phyloP scores from a whole-genome alignment of 2,113 vertebrate species.

The Tyrannus savana region DNA sequence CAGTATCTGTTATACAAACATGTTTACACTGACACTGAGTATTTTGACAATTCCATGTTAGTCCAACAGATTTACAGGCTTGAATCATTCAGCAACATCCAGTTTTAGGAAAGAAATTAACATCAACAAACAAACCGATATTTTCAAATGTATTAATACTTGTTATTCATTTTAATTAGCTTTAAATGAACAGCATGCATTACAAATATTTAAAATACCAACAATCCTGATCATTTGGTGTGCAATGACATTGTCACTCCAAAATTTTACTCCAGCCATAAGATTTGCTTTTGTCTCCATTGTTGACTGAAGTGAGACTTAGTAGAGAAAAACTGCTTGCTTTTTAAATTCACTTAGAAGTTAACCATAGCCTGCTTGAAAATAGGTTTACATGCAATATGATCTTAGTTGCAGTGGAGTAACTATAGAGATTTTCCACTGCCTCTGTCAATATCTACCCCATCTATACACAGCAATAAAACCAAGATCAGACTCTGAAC shows the following conservation, averaged over 20 bases:
- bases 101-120: not conserved
- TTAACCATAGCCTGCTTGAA: not conserved
- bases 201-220: not conserved
- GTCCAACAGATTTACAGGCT: not conserved
- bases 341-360: not conserved
- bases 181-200: not conserved
- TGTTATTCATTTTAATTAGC: not conserved
- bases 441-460: not conserved
- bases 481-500: not conserved
- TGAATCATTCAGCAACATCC: not conserved
- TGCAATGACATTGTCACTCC: not conserved
- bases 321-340: rapidly evolving
- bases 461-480: not conserved
- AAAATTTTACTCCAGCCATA: not conserved
- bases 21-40: not conserved
- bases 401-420: not conserved
- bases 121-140: not conserved
- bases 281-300: not conserved
- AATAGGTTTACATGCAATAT: not conserved
- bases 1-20: not conserved
- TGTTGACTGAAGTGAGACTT: not conserved
- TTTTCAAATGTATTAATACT: not conserved
- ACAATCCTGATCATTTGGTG: not conserved
- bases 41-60: not conserved
- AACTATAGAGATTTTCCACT: not conserved